A percentile compares a stretch with the other conserved stretches of the same genome.
These are phyloP conservation scores for Drosophila kambysellisi DNA, from an alignment of 2,888 invertebrate genomes.

Conservation along the genomic window DNA sequence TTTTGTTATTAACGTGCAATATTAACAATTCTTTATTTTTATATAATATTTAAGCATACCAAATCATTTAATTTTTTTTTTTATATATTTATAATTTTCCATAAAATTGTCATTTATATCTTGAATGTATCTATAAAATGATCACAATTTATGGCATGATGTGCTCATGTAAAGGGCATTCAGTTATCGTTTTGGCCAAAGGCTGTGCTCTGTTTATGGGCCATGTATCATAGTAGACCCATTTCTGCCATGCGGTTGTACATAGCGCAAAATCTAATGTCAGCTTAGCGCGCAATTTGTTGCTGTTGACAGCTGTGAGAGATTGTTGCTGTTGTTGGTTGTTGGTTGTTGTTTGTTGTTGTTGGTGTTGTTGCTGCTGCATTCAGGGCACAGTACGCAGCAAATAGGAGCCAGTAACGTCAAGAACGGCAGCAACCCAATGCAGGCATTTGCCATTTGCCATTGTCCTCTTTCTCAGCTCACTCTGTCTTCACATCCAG, in stretches of 20 bases:
- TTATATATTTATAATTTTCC: not conserved
- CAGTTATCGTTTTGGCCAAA: conserved; percentile 19
- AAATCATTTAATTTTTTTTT: not conserved
- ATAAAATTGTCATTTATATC: not conserved
- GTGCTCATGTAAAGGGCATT: conserved; percentile 26
- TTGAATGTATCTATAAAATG: no score
- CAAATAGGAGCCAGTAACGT: conserved; percentile 63
- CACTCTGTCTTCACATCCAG: conserved; percentile 16
- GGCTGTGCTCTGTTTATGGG: conserved; percentile 43
- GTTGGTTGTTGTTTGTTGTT: conserved; percentile 10
- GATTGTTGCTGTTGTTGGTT: conserved; percentile 55
- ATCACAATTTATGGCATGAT: not conserved
- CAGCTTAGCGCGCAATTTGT: conserved; percentile 78
- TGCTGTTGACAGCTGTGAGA: conserved; percentile 76
- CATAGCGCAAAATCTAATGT: conserved; percentile 71
- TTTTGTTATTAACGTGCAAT: not conserved
- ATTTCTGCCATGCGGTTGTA: conserved; percentile 60
- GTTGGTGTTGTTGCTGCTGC: conserved; percentile 41
- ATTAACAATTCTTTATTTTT: not conserved
- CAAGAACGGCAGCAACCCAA: conserved; percentile 58
- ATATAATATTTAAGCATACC: not conserved
- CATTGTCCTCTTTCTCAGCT: conserved; percentile 61
- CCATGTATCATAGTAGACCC: conserved; percentile 57
- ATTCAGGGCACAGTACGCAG: conserved; percentile 43
- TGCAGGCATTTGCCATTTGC: conserved; percentile 69